These are phyloP conservation scores for Acestrorhynchus altus DNA, from an alignment of 2,797 vertebrate genomes.

Conservation along the genomic window DNA sequence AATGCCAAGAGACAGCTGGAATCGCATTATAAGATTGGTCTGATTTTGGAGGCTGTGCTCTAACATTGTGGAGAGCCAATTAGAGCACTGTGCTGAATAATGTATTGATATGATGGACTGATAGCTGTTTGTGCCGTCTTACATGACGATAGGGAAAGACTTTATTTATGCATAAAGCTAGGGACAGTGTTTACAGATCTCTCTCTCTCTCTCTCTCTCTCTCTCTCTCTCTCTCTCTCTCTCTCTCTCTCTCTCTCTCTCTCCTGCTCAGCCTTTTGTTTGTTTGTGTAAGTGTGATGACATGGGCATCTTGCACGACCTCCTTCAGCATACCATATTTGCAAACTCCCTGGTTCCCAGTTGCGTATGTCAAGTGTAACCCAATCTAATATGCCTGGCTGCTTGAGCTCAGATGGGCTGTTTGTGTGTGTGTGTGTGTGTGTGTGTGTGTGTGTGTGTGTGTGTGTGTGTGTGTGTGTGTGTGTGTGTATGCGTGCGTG, in stretches of 20 bases:
- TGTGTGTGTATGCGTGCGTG: no score
- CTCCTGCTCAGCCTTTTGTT: conserved; percentile 52
- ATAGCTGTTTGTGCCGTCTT: conserved; percentile 57
- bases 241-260: conserved; percentile 26
- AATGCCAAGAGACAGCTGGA: not conserved
- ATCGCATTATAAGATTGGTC: not conserved
- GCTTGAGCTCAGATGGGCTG: conserved; percentile 59
- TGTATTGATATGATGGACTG: not conserved
- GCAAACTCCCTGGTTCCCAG: conserved; percentile 58
- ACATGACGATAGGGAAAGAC: conserved; percentile 55
- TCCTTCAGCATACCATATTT: conserved; percentile 57
- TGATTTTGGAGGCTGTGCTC: not conserved
- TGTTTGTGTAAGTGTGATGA: conserved; percentile 58
- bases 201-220: not conserved
- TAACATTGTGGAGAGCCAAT: not conserved
- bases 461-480: conserved; percentile 56
- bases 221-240: conserved; percentile 15
- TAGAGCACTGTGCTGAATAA: conserved; percentile 14
- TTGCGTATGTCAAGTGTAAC: conserved; percentile 59
- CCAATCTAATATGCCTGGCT: conserved; percentile 60
- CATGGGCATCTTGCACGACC: conserved; percentile 55
- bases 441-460: no score
- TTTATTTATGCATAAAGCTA: conserved; percentile 51
- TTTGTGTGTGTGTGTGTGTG: conserved; percentile 60
- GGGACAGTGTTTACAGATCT: conserved; percentile 42